Evolutionary conservation across 2,797 vertebrate genomes (phyloP), one percentile per base, ranked within the genome.

Genomic region (Ficedula albicollis): DNA sequence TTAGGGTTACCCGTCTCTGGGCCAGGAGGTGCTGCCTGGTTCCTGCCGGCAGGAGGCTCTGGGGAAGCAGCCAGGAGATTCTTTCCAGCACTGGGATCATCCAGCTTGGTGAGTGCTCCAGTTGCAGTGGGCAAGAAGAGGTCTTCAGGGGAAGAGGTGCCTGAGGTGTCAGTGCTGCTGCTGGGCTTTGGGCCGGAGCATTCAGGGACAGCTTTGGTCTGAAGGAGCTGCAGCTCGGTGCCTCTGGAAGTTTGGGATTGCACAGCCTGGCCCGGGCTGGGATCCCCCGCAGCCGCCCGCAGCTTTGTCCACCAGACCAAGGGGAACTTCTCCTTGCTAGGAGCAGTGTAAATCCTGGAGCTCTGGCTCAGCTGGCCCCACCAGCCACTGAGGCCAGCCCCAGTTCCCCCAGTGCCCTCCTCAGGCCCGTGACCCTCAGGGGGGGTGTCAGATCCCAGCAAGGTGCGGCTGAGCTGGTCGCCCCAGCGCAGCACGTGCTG

Each of bases 401-500:
- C 30, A 12, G 62, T 2, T 7, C 20, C 39, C 25, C 64, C 30
- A 12, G 62, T 2, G 9, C 20, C 58, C 10, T 41, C 54, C 79
- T 80, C 6, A 0, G 20, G 41, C 83, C 52, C 6, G 22, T 3
- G 59, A 5, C 62, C 26, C 67, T 86, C 3, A 0, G 7, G 18
- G 74, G 63, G 7, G 20, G 38, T 13, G 29, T 92, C 96, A 11
- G 75, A 38, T 7, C 97, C 97, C n/a, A 94, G 84, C 27, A 97
- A 49, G 23, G 98, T 97, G 59, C 98, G 98, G 36, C 98, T 97
- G 75, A 99, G 97, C 60, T 98, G 97, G 15, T 98, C 98, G 0
- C 99, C 98, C 98, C 98, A 99, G 41, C 98, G 98, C 93, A 99
- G 89, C 62, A 99, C 56, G 0, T 98, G 98, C 29, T 98, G 98